A percentile compares a stretch with the other conserved stretches of the same genome.
phyloP scores from a whole-genome alignment of 2,113 vertebrate genomes.

The Fulica atra region DNA sequence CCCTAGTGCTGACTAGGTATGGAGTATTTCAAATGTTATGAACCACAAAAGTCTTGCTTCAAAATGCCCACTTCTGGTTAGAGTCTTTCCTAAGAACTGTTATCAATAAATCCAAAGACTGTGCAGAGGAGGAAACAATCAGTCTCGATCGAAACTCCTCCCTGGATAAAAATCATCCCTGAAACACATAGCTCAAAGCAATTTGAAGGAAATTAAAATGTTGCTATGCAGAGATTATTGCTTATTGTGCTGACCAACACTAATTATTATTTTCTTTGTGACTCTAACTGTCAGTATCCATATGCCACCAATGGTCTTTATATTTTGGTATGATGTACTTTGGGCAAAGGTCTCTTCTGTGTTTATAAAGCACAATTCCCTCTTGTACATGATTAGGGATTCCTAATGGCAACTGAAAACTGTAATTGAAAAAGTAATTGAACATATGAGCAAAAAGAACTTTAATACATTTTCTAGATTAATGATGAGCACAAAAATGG shows the following conservation, averaged over 20 bases:
- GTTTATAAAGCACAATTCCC: background rate
- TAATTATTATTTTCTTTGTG: conserved; percentile 11
- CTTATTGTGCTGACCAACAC: background rate
- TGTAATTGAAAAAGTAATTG: background rate
- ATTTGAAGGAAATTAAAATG: conserved; percentile 16
- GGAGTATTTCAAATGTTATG: background rate
- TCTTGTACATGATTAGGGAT: background rate
- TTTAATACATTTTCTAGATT: background rate
- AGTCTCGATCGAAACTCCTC: background rate
- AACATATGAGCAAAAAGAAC: background rate
- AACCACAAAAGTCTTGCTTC: background rate
- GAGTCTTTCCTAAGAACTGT: background rate
- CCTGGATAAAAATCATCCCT: background rate
- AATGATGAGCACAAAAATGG: background rate
- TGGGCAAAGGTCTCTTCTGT: background rate
- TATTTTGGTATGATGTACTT: background rate
- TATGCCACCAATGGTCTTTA: background rate
- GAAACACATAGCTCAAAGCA: conserved; percentile 19
- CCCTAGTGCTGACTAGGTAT: background rate
- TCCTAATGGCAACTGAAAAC: background rate
- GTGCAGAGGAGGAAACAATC: background rate
- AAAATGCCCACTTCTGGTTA: background rate
- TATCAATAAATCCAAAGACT: background rate
- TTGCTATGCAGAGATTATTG: background rate
- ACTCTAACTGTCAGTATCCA: background rate